Evolutionary conservation across 2,797 vertebrate genomes (phyloP), one percentile per base, ranked within the genome.

Genomic region (Synanceia verrucosa): DNA sequence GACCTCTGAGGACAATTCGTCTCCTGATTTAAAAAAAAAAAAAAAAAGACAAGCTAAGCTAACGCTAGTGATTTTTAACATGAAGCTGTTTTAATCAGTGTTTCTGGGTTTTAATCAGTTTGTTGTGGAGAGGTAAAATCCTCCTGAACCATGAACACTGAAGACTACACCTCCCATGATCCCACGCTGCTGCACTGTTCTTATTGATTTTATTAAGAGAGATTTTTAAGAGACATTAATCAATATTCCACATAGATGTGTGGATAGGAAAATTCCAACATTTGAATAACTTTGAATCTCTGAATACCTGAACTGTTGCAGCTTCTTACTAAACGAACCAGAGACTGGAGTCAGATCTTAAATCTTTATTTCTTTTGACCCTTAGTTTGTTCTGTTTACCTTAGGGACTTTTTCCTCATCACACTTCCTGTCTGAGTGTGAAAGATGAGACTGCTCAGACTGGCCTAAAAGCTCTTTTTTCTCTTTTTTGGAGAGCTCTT

Each of bases 401-500:
- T 34, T 60, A 31, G 33, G 55, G 48, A 78, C 65, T 16, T 39
- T 39, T 72, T 79, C 69, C 60, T 52, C 44, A 46, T 39, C 57
- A 78, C 65, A 68, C 48, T 69, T 78, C 28, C 46, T 3, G 58
- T 65, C 74, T 70, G n/a, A 65, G 8, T 55, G 34, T 91, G 85
- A 91, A 84, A 62, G 86, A 92, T 86, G 75, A 87, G 83, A 66
- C 18, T 14, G 41, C 73, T 82, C 74, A 70, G 64, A 76, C 18
- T 39, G 2, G 16, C 37, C 69, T 75, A 19, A 80, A 76, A 83
- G 72, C 70, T 78, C 66, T 37, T 82, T 88, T 83, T 89, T 87
- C 34, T 82, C 87, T 83, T 89, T 87, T 89, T 86, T 88, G 86
- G 77, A 81, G 48, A 82, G 70, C 73, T 65, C 53, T 80, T 69